These are phyloP conservation scores for Macroramphosus scolopax DNA, from an alignment of 2,797 vertebrate species.

Conservation along the genomic window DNA sequence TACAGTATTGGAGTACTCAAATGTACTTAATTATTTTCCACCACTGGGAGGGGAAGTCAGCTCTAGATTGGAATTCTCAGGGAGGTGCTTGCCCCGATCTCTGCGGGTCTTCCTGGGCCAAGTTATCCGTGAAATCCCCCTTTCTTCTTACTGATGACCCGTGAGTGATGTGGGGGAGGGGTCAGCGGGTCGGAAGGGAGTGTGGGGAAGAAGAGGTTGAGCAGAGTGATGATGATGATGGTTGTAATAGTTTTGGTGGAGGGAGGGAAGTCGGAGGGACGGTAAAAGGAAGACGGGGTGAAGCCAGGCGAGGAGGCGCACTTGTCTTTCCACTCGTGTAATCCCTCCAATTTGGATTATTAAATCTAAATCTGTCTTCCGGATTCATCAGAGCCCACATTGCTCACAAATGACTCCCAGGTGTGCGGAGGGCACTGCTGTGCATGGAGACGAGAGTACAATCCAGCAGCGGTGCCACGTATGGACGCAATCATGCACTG, in stretches of 20 bases:
- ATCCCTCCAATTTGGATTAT: constrained; percentile 73
- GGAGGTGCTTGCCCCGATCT: constrained; percentile 50
- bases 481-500: too few species aligned
- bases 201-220: constrained; percentile 15
- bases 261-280: neutral
- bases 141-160: constrained; percentile 74
- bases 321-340: constrained; percentile 67
- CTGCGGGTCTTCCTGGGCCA: constrained; percentile 44
- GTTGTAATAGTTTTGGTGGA: constrained; percentile 3
- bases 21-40: too few species aligned
- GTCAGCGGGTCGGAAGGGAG: constrained; percentile 57
- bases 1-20: too few species aligned
- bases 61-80: constrained; percentile 54
- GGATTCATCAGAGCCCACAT: constrained; percentile 62
- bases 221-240: constrained; percentile 9
- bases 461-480: too few species aligned
- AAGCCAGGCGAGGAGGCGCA: constrained; percentile 38
- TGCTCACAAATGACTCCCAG: constrained; percentile 67
- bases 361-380: constrained; percentile 63
- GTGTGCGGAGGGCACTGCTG: too few species aligned
- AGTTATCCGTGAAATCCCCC: constrained; percentile 72
- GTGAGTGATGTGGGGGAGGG: constrained; percentile 65
- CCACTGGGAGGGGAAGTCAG: constrained; percentile 19
- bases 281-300: constrained; percentile 8
- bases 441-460: too few species aligned